A percentile compares a stretch with the other conserved stretches of the same genome.
These are phyloP conservation scores for Lepidochrysops patricia DNA, from an alignment of 2,888 invertebrate species.

Conservation along the genomic window DNA sequence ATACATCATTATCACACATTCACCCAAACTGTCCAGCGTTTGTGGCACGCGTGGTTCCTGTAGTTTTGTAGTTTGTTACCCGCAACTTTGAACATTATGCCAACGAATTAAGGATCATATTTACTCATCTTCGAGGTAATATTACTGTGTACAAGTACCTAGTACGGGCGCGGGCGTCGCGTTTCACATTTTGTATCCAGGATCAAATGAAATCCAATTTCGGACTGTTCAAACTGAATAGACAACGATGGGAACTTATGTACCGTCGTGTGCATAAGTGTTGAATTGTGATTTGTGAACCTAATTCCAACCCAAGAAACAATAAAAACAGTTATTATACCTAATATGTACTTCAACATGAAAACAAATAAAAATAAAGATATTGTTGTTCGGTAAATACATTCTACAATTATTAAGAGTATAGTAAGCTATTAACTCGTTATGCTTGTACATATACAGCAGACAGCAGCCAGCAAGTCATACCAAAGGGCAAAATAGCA, in stretches of 20 bases:
- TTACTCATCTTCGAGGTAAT: too few relatives aligned
- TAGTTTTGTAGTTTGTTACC: too few relatives aligned
- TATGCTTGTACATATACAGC: not conserved
- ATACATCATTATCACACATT: not conserved
- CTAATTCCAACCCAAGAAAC: too few relatives aligned
- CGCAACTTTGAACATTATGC: too few relatives aligned
- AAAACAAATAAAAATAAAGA: not conserved
- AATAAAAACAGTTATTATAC: too few relatives aligned
- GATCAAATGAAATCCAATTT: constrained; percentile 17
- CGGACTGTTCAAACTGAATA: constrained; percentile 17
- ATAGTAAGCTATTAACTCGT: not conserved
- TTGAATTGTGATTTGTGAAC: not conserved
- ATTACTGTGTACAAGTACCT: too few relatives aligned
- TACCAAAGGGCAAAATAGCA: not conserved
- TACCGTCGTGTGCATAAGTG: not conserved
- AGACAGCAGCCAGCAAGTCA: too few relatives aligned
- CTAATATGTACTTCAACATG: not conserved
- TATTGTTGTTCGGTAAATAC: not conserved
- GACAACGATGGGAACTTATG: constrained; percentile 13
- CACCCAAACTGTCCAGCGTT: not conserved
- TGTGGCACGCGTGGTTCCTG: not conserved
- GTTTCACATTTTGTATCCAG: constrained; percentile 16
- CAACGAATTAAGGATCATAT: too few relatives aligned
- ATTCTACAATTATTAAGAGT: not conserved
- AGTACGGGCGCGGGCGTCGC: constrained; percentile 4